phyloP scores from a whole-genome alignment of 2,113 vertebrate genomes.

The Phylloscopus trochiloides region DNA sequence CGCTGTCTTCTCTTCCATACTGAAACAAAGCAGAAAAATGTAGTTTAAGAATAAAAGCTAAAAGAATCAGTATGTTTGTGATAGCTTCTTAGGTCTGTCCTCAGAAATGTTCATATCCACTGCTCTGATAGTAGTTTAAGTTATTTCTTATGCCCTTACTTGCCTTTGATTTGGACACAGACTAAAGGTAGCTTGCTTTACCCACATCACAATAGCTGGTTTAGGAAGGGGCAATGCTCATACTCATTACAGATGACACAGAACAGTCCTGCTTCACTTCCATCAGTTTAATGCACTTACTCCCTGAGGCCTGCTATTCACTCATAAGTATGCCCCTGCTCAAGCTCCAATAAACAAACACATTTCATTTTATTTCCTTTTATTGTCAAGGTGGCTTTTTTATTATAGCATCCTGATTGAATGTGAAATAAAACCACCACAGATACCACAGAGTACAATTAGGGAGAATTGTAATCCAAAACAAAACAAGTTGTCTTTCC shows the following conservation, averaged over 20 bases:
- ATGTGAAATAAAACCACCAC: background rate
- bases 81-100: background rate
- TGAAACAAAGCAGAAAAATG: conserved; percentile 68
- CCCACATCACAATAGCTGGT: background rate
- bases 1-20: conserved; percentile 78
- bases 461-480: background rate
- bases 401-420: background rate
- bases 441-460: background rate
- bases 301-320: background rate
- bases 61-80: background rate
- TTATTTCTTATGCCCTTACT: background rate
- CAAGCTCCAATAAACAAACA: background rate
- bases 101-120: background rate
- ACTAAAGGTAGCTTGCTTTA: background rate
- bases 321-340: background rate
- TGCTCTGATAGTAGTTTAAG: background rate
- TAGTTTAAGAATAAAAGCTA: background rate
- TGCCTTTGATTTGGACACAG: background rate
- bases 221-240: background rate
- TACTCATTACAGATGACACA: background rate
- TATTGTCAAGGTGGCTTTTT: conserved; percentile 15
- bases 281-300: background rate
- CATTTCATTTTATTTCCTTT: background rate
- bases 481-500: background rate
- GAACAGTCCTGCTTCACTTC: background rate